Conservation (phyloP, 2,113 vertebrate species). For the Myrmophylax atrothorax region DNA sequence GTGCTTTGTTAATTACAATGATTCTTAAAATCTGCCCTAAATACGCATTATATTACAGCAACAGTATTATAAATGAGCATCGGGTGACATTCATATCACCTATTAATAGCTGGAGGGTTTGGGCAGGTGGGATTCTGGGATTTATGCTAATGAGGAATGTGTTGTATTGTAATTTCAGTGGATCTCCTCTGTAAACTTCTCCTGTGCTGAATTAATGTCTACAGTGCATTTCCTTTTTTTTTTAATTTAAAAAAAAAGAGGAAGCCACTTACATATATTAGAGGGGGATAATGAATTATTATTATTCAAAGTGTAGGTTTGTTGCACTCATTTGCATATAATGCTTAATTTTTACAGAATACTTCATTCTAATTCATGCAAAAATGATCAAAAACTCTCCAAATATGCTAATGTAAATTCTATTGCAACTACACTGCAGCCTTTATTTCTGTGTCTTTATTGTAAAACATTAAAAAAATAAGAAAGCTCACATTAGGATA, state of each 20-base stretch:
- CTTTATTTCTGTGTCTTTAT: slow-evolving; percentile 67
- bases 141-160: slow-evolving; percentile 71
- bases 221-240: neutral
- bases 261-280: slow-evolving; percentile 71
- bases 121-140: slow-evolving; percentile 73
- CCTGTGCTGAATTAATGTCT: slow-evolving; percentile 74
- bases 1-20: slow-evolving; percentile 57
- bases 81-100: slow-evolving; percentile 72
- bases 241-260: neutral
- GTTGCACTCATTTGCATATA: slow-evolving; percentile 76
- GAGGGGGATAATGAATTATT: slow-evolving; percentile 75
- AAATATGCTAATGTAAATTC: slow-evolving; percentile 74
- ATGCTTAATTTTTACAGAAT: slow-evolving; percentile 77
- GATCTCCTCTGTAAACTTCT: slow-evolving; percentile 74
- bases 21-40: slow-evolving; percentile 67
- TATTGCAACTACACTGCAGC: slow-evolving; percentile 65
- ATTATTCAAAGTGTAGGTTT: slow-evolving; percentile 71
- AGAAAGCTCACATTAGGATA: slow-evolving; percentile 60
- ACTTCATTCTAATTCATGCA: slow-evolving; percentile 75
- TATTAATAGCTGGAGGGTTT: slow-evolving; percentile 76
- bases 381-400: slow-evolving; percentile 74
- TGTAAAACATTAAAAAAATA: slow-evolving; percentile 65
- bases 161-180: slow-evolving; percentile 66
- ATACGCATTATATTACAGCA: slow-evolving; percentile 70
- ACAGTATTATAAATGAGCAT: slow-evolving; percentile 72